Conservation (phyloP, 2,888 invertebrate species). For the Agrochola lychnidis region DNA sequence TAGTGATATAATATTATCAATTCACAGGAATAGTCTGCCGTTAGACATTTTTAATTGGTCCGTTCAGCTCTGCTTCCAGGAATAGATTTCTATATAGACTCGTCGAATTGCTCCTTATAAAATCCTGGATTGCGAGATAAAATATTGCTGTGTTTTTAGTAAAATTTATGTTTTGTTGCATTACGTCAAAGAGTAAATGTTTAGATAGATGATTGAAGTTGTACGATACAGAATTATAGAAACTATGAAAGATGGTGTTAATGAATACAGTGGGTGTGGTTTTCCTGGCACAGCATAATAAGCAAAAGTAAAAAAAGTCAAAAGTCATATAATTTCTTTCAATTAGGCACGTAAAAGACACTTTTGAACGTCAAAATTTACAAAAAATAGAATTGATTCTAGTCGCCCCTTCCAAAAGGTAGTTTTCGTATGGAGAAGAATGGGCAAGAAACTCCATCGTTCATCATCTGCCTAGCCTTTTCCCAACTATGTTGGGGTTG, state of each 20-base stretch:
- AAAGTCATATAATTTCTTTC: too few relatives aligned
- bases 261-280: not conserved
- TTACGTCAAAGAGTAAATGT: not conserved
- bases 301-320: too few relatives aligned
- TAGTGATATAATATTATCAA: constrained; percentile 26
- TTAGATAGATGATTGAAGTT: not conserved
- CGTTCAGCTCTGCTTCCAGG: constrained; percentile 46
- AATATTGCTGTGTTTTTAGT: not conserved
- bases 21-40: constrained; percentile 36
- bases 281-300: not conserved
- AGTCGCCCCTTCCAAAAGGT: too few relatives aligned
- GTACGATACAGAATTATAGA: not conserved
- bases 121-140: constrained; percentile 29
- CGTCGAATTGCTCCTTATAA: constrained; percentile 31
- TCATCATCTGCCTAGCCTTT: too few relatives aligned
- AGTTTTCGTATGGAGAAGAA: too few relatives aligned
- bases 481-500: too few relatives aligned
- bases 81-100: constrained; percentile 54
- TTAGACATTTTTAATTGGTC: constrained; percentile 63
- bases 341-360: too few relatives aligned
- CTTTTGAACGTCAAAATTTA: too few relatives aligned
- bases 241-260: not conserved
- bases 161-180: not conserved
- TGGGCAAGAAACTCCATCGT: too few relatives aligned
- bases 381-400: too few relatives aligned